Evolutionary conservation across 2,888 invertebrate species (phyloP).

Genomic region (Lithophane ornitopus): DNA sequence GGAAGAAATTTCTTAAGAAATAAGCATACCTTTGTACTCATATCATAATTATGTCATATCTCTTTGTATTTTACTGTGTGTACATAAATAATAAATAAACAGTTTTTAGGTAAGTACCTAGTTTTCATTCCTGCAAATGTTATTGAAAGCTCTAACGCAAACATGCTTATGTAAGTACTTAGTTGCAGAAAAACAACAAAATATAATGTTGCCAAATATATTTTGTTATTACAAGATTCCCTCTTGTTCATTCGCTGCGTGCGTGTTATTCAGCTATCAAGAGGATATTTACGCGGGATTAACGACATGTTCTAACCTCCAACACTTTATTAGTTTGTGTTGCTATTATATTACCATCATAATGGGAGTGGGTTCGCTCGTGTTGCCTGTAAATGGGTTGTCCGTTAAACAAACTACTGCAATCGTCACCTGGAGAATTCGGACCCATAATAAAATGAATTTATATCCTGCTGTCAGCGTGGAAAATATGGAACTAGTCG

Average conservation of each 20-base stretch:
- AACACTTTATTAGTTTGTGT: conserved; percentile 69
- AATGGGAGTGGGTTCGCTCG: conserved; percentile 59
- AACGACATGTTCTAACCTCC: conserved; percentile 61
- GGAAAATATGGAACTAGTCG: conserved; percentile 22
- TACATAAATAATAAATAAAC: too few relatives aligned
- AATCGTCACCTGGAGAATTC: conserved; percentile 54
- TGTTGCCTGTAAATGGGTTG: conserved; percentile 54
- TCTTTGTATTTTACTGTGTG: too few relatives aligned
- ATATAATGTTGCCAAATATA: conserved; percentile 14
- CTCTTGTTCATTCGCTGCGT: conserved; percentile 58
- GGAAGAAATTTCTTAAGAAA: too few relatives aligned
- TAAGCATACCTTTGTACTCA: too few relatives aligned
- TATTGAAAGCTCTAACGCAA: neutral
- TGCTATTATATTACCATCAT: conserved; percentile 69
- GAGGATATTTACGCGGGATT: conserved; percentile 59
- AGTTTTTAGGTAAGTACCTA: too few relatives aligned
- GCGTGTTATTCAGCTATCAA: conserved; percentile 70
- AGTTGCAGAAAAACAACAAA: neutral
- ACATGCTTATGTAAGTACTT: too few relatives aligned
- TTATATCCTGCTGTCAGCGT: conserved; percentile 20
- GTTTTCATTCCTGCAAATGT: too few relatives aligned
- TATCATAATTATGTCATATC: too few relatives aligned
- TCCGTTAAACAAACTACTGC: conserved; percentile 52
- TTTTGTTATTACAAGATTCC: conserved; percentile 27
- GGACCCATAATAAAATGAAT: conserved; percentile 42